Conservation (phyloP, 2,113 vertebrate genomes). For the Cavia aperea region DNA sequence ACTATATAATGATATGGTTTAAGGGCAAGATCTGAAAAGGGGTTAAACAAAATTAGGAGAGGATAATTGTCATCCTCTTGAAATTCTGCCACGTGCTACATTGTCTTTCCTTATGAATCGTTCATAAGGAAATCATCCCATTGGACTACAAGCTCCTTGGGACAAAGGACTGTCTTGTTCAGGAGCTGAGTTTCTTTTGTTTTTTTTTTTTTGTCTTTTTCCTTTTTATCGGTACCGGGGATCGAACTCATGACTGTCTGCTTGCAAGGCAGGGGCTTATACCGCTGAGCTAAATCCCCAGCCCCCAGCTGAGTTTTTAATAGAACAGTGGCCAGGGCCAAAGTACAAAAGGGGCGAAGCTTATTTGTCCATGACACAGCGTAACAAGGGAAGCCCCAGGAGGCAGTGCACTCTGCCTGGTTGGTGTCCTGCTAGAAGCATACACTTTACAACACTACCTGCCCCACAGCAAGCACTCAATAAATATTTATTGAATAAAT, state of each 20-base stretch:
- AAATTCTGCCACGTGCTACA: not conserved
- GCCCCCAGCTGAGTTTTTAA: not conserved
- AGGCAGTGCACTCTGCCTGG: not conserved
- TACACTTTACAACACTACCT: not conserved
- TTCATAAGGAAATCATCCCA: not conserved
- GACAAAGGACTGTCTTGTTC: not conserved
- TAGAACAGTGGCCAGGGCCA: not conserved
- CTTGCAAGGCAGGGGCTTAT: too few species aligned
- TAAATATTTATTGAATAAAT: not conserved
- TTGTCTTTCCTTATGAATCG: not conserved
- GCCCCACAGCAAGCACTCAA: not conserved
- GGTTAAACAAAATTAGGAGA: conserved; percentile 12
- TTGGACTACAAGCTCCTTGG: not conserved
- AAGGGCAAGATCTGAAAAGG: not conserved
- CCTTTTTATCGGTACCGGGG: too few species aligned
- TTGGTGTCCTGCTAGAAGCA: not conserved
- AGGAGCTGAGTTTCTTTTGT: not conserved
- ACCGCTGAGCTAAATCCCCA: too few species aligned
- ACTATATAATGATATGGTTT: not conserved
- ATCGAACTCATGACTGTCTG: too few species aligned
- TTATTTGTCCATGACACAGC: not conserved
- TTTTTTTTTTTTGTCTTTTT: too few species aligned
- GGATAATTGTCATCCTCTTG: not conserved
- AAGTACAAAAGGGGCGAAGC: not conserved
- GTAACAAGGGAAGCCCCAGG: not conserved